Percentiles rank a stretch among this genome's conserved stretches.
Conservation (phyloP, 2,888 invertebrate genomes). For the Cryptus armator region DNA sequence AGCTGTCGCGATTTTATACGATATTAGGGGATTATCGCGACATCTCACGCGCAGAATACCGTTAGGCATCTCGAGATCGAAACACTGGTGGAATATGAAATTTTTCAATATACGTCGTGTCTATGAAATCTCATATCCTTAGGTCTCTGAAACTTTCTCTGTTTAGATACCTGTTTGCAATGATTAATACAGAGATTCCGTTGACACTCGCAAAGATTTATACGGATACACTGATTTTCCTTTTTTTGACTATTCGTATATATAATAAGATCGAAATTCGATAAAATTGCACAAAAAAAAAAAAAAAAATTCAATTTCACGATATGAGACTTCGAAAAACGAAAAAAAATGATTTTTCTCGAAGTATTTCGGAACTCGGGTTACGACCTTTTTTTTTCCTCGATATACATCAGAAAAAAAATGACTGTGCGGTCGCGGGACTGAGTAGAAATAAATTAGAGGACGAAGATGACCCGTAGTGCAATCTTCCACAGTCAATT, state of each 20-base stretch:
- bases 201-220: too few species aligned
- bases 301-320: not conserved
- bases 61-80: not conserved
- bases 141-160: too few species aligned
- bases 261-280: not conserved
- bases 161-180: too few species aligned
- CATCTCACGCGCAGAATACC: not conserved
- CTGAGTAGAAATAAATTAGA: slow-evolving; percentile 28
- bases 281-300: not conserved
- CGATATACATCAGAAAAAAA: not conserved
- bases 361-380: not conserved
- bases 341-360: not conserved
- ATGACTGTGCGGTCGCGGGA: not conserved
- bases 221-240: too few species aligned
- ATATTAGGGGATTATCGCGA: slow-evolving; percentile 75
- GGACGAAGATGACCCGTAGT: slow-evolving; percentile 11
- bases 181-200: too few species aligned
- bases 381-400: not conserved
- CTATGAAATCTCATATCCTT: too few species aligned
- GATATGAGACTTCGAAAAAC: not conserved
- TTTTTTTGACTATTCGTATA: too few species aligned
- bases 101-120: not conserved
- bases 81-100: not conserved
- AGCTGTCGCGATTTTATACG: slow-evolving; percentile 77
- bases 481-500: slow-evolving; percentile 70